Base-by-base conservation (phyloP, 2,113 vertebrate species). In the Paradisaea rubra region DNA sequence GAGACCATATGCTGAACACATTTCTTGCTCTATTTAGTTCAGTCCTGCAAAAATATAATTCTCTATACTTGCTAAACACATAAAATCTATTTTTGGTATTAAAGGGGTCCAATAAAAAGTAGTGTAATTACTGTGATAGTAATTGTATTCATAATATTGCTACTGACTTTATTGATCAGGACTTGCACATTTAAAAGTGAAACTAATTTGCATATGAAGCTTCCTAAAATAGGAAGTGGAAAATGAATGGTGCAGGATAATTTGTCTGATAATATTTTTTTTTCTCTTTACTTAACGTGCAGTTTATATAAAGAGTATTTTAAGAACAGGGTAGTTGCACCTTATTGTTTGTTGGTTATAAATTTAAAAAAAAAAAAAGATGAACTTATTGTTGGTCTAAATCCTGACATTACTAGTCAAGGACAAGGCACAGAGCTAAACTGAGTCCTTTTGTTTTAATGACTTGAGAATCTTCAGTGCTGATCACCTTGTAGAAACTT, bases 21-120 rank as follows among this genome's bases (percentile, higher is more conserved):
- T 95, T 89, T 79, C 73, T 88, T 91, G 33, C 25, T 91, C 54
- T 79, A 39, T 68, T 86, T 89, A 86, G 57, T 69, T 91, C 70
- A 64, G 21, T 53, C 54, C 59, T 68, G 54, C 81, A 88, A 84
- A 87, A 17, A 39, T 47, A 37, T 54, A 80, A 59, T 88, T 77
- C n/a, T 61, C 7, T 77, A 11, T 85, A 61, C 81, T 86, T 88
- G 25, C 24, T 79, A 79, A 86, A n/a, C 39, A 52, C 23, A 42
- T 79, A 66, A 86, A 89, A 53, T 42, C 72, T 88, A 61, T 77
- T 90, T 94, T 88, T 64, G 76, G 42, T 83, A n/a, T 66, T 65
- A 77, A 85, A 83, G 61, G 4, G 5, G 1, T 37, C 9, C 61
- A 81, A 74, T 56, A 8, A 41, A 76, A 84, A 1, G 9, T 8